Conservation (phyloP, 1,140 invertebrate genomes). For the Dinothrombium tinctorium region DNA sequence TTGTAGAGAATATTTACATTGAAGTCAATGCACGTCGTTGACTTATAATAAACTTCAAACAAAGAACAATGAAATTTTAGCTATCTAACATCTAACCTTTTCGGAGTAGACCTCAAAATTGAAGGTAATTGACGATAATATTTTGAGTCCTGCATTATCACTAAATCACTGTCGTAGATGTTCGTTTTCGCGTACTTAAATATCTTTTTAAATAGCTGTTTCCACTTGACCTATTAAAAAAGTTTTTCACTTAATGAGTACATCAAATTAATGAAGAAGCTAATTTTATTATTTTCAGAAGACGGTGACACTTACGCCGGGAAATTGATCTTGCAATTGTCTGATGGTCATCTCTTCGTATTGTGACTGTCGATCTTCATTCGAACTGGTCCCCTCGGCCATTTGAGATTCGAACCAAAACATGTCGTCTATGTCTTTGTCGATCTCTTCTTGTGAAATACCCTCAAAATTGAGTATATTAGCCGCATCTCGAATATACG, state of each 20-base stretch:
- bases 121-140: neutral
- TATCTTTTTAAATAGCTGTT: neutral
- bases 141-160: neutral
- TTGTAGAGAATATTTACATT: neutral
- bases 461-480: neutral
- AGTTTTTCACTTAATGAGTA: neutral
- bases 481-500: neutral
- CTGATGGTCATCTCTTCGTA: conserved; percentile 4
- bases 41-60: neutral
- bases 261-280: neutral
- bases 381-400: neutral
- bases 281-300: neutral
- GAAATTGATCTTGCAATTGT: neutral
- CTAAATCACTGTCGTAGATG: neutral
- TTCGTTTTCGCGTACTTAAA: neutral
- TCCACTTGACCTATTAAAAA: neutral
- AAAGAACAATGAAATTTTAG: neutral
- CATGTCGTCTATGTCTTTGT: conserved; percentile 6
- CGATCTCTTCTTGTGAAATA: conserved; percentile 1
- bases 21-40: neutral
- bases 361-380: neutral
- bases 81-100: neutral
- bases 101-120: neutral
- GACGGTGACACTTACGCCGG: neutral
- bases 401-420: conserved; percentile 3